Conservation (phyloP, 2,888 invertebrate species). For the Boloria euphrosyne region DNA sequence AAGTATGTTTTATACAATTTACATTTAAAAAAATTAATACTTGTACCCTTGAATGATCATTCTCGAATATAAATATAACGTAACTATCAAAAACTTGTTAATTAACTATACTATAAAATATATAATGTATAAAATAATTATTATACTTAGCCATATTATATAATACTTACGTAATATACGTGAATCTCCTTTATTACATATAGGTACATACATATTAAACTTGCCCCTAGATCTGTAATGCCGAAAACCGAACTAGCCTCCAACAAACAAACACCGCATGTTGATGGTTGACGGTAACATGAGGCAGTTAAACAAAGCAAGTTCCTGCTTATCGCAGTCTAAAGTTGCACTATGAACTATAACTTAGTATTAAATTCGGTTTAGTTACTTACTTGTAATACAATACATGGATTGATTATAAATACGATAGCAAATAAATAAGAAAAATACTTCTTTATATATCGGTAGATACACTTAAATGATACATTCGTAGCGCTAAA, state of each 20-base stretch:
- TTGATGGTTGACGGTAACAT: slow-evolving; percentile 29
- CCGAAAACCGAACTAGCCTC: slow-evolving; percentile 22
- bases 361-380: slow-evolving; percentile 21
- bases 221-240: slow-evolving; percentile 11
- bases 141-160: too few relatives aligned
- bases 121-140: too few relatives aligned
- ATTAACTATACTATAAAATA: background rate
- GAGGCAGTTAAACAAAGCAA: slow-evolving; percentile 21
- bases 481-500: too few relatives aligned
- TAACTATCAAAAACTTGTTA: too few relatives aligned
- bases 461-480: too few relatives aligned
- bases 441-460: too few relatives aligned
- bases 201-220: background rate
- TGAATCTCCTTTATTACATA: background rate
- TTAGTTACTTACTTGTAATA: background rate
- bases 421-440: too few relatives aligned
- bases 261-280: slow-evolving; percentile 21
- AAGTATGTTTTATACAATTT: too few relatives aligned
- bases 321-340: slow-evolving; percentile 20
- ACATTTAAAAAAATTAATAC: too few relatives aligned
- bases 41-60: too few relatives aligned
- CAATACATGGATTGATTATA: background rate
- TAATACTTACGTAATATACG: background rate
- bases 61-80: too few relatives aligned
- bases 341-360: slow-evolving; percentile 20